Conservation (phyloP, 2,113 vertebrate species). For the Gulo gulo region DNA sequence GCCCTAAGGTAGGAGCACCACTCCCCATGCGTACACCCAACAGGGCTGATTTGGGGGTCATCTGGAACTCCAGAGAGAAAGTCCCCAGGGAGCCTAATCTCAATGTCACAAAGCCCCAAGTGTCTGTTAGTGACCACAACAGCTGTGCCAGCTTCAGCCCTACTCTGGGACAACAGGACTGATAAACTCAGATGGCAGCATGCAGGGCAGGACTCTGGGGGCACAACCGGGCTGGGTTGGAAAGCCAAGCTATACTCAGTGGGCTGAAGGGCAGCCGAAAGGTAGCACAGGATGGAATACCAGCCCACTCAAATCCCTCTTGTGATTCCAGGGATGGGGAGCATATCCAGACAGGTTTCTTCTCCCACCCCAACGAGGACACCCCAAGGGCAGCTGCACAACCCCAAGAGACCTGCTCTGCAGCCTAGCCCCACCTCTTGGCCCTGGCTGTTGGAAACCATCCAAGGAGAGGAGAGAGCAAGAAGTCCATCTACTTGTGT, state of each 20-base stretch:
- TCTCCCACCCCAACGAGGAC: background rate
- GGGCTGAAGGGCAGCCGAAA: background rate
- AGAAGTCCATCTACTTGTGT: background rate
- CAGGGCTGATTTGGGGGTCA: background rate
- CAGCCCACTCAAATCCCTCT: background rate
- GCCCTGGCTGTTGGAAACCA: background rate
- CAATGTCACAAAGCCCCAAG: background rate
- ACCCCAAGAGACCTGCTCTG: background rate
- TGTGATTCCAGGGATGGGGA: background rate
- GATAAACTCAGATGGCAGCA: background rate
- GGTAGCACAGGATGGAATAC: background rate
- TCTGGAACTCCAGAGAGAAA: background rate
- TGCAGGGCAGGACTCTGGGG: background rate
- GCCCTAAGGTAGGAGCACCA: background rate
- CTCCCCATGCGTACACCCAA: background rate
- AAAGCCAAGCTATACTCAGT: background rate
- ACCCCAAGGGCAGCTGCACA: background rate
- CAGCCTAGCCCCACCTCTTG: background rate
- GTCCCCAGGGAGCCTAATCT: slow-evolving; percentile 11
- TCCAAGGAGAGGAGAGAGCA: background rate
- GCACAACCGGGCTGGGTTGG: background rate
- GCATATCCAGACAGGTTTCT: background rate
- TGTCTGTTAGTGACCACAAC: background rate
- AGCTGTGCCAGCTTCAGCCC: background rate
- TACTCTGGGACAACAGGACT: background rate